Percentiles rank a stretch among this genome's conserved stretches.
These are phyloP conservation scores for Lasioglossum villosulum DNA, from an alignment of 2,888 invertebrate species.

Conservation along the genomic window DNA sequence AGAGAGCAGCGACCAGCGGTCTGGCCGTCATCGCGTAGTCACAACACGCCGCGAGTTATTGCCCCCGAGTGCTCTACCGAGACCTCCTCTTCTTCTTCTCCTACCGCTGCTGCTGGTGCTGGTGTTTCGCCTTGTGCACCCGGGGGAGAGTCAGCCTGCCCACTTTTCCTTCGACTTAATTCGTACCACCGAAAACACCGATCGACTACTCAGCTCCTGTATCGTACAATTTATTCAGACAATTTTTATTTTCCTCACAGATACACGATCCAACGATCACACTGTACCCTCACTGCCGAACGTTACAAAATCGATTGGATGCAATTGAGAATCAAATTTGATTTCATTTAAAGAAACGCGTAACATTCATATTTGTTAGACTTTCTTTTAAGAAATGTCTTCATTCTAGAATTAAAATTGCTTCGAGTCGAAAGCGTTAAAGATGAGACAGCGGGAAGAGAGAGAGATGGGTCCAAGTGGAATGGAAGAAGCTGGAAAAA, in stretches of 20 bases:
- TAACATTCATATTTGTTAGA: too few species aligned
- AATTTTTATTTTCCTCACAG: too few species aligned
- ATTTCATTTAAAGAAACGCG: too few species aligned
- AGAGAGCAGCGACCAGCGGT: constrained; percentile 80
- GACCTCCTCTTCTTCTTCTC: constrained; percentile 48
- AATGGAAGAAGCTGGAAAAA: constrained; percentile 45
- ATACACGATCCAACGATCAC: too few species aligned
- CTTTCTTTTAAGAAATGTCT: too few species aligned
- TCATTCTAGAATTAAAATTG: too few species aligned
- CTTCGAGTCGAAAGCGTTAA: not conserved
- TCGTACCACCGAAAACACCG: constrained; percentile 74
- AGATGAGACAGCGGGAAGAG: not conserved
- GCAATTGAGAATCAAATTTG: too few species aligned
- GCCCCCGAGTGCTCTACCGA: constrained; percentile 68
- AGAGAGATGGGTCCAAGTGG: not conserved
- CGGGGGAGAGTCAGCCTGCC: constrained; percentile 14
- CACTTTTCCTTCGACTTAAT: constrained; percentile 72
- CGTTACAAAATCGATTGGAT: not conserved
- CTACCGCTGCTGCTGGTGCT: constrained; percentile 22
- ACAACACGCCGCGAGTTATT: constrained; percentile 79
- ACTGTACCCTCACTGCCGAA: too few species aligned
- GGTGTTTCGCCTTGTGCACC: constrained; percentile 18
- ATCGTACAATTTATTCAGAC: too few species aligned
- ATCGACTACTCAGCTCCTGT: constrained; percentile 28
- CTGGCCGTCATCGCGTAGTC: constrained; percentile 81